Base-by-base conservation (phyloP, 2,888 invertebrate genomes). In the Lomographa bimaculata region DNA sequence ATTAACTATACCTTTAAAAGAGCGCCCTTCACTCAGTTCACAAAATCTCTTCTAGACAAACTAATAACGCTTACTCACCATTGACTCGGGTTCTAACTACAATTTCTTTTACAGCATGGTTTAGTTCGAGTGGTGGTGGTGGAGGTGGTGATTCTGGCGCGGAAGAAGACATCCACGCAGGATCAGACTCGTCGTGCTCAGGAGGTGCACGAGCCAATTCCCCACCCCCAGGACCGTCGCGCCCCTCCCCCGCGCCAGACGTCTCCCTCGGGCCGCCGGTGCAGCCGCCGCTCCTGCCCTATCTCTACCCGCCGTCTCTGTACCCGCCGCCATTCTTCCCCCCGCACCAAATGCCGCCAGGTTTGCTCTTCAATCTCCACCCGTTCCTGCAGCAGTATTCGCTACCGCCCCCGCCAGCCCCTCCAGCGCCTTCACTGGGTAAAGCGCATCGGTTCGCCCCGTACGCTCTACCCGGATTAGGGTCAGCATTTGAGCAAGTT, bases 211-310 rank as follows among this genome's bases (percentile, higher is more conserved):
- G 77, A 65, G 65, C 92, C 71, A 57, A 91, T 81, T 79, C 92
- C 54, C 85, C 90, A 53, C 71, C 87, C n/a, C 66, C 86, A 4
- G 91, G 92, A 0, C 91, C 92, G n/a, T 92, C 92, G 52, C 63
- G 89, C 42, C 83, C 92, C 55, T 95, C 95, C 54, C 96, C 96
- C 0, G 94, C 96, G 50, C 97, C 97, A 8, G 98, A 98, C 86
- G 97, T 97, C 49, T 97, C 97, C 16, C 95, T 98, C 20, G 98
- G 97, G 30, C 97, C 97, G 20, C 97, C 97, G 25, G 94, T 97
- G 26, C 97, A 97, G 70, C 97, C 97, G 25, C 96, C 97, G 30
- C 93, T 96, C 17, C 94, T 98, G 71, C 97, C 98, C 57, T 98
- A 98, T 90, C 93, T 98, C 34, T 98, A 97, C 80, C 97, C 97